Conservation (phyloP, 2,113 vertebrate genomes). For the Neogobius melanostomus region DNA sequence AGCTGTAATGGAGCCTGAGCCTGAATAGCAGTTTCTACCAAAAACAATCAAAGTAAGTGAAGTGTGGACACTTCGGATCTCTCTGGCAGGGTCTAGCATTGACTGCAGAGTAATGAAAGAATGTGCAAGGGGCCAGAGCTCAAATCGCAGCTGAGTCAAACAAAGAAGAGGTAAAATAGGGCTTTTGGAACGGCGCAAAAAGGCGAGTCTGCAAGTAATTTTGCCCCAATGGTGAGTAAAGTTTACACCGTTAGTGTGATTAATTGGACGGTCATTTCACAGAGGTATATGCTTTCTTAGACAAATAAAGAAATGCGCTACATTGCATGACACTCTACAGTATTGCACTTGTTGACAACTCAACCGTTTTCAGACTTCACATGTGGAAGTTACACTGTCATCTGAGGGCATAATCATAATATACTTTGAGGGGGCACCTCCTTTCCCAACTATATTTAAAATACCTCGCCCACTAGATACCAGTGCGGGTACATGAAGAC, state of each 20-base stretch:
- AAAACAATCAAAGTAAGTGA: conserved; percentile 60
- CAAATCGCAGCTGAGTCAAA: conserved; percentile 57
- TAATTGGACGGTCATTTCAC: no score
- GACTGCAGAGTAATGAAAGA: conserved; percentile 53
- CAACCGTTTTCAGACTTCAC: conserved; percentile 56
- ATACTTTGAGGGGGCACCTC: conserved; percentile 1
- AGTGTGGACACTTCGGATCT: conserved; percentile 51
- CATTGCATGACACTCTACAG: conserved; percentile 8
- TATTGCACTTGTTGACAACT: conserved; percentile 36
- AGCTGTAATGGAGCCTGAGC: conserved; percentile 25
- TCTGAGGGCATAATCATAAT: conserved; percentile 31
- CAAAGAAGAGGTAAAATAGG: conserved; percentile 51
- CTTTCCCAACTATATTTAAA: conserved; percentile 2
- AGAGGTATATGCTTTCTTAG: conserved; percentile 21
- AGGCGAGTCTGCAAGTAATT: conserved; percentile 57
- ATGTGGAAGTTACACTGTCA: conserved; percentile 47
- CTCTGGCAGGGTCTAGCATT: conserved; percentile 44
- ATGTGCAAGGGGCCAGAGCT: conserved; percentile 32
- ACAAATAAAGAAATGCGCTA: conserved; percentile 11
- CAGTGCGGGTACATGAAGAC: not conserved
- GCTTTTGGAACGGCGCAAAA: conserved; percentile 39
- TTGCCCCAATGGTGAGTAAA: conserved; percentile 25
- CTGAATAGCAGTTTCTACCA: conserved; percentile 52
- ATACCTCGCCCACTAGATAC: not conserved
- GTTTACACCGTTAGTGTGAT: no score